Percentiles rank a stretch among this genome's conserved stretches.
Conservation (phyloP, 2,113 vertebrate genomes). For the Thinocorus orbignyianus region DNA sequence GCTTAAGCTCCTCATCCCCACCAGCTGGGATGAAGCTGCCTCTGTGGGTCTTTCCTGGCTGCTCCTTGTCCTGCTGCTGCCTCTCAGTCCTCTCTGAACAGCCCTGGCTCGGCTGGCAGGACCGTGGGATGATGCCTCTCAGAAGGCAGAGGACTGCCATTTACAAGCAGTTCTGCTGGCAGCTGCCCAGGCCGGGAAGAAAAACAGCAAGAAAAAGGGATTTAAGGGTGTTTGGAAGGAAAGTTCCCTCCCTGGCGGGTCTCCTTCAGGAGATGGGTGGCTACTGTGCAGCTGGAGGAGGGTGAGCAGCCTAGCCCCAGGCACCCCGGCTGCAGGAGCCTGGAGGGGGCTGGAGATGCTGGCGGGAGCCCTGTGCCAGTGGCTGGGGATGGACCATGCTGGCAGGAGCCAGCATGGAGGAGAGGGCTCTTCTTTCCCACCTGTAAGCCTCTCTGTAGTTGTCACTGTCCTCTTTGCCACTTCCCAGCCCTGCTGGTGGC, state of each 20-base stretch:
- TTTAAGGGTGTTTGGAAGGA: conserved; percentile 5
- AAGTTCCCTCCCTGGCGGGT: background rate
- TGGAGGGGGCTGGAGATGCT: background rate
- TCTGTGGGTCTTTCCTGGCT: background rate
- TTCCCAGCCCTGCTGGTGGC: background rate
- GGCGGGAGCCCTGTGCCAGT: background rate
- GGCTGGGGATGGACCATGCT: background rate
- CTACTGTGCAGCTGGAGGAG: background rate
- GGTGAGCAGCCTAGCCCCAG: background rate
- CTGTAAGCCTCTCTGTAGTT: rapidly evolving
- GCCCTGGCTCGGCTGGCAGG: background rate
- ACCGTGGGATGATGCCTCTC: conserved; percentile 17
- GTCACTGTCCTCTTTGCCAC: background rate
- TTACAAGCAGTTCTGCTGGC: conserved; percentile 44
- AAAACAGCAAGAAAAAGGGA: background rate
- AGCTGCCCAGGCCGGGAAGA: background rate
- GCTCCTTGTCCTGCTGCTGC: background rate
- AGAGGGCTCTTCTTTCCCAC: background rate
- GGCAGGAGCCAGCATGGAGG: background rate
- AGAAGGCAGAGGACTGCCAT: conserved; percentile 36
- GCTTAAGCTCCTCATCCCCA: background rate
- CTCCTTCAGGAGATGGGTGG: background rate
- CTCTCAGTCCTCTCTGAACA: background rate
- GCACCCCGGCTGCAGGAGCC: background rate
- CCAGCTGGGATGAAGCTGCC: background rate